A percentile compares a stretch with the other conserved stretches of the same genome.
phyloP scores from a whole-genome alignment of 2,797 vertebrate species.

The Benthosema pterotum region DNA sequence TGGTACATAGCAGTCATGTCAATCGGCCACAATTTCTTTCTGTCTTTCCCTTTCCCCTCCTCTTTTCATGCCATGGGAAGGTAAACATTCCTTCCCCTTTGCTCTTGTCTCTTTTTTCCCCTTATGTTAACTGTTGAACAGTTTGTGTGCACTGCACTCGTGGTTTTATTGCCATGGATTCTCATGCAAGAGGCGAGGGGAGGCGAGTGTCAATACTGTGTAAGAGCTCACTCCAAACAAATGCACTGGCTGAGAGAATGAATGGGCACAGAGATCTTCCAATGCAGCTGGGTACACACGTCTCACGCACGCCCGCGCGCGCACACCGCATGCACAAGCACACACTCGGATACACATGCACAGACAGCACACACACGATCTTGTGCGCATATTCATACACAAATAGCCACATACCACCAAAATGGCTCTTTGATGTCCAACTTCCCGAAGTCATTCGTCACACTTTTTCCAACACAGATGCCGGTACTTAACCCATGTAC shows the following conservation, averaged over 20 bases:
- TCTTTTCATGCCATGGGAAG: conserved; percentile 77
- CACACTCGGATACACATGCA: too few relatives aligned
- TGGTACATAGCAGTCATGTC: conserved; percentile 34
- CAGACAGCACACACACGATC: conserved; percentile 10
- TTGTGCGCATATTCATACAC: conserved; percentile 16
- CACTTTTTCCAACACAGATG: conserved; percentile 27
- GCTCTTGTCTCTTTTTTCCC: conserved; percentile 63
- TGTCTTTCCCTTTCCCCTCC: conserved; percentile 36
- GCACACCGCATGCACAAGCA: conserved; percentile 21
- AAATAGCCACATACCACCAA: conserved; percentile 8
- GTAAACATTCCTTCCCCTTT: conserved; percentile 77
- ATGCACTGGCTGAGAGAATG: conserved; percentile 59
- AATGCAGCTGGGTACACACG: conserved; percentile 80
- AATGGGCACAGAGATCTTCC: conserved; percentile 61
- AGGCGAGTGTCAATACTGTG: conserved; percentile 83
- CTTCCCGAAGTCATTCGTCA: conserved; percentile 36
- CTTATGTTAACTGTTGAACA: conserved; percentile 76
- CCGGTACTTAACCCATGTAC: neutral
- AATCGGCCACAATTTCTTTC: conserved; percentile 41
- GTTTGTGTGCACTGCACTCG: conserved; percentile 74
- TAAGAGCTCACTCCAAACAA: conserved; percentile 77
- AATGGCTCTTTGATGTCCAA: conserved; percentile 21
- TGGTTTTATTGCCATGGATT: conserved; percentile 82
- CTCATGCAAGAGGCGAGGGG: conserved; percentile 72
- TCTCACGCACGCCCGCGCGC: conserved; percentile 23